Conservation (phyloP, 2,113 vertebrate genomes). For the Lanius collurio region DNA sequence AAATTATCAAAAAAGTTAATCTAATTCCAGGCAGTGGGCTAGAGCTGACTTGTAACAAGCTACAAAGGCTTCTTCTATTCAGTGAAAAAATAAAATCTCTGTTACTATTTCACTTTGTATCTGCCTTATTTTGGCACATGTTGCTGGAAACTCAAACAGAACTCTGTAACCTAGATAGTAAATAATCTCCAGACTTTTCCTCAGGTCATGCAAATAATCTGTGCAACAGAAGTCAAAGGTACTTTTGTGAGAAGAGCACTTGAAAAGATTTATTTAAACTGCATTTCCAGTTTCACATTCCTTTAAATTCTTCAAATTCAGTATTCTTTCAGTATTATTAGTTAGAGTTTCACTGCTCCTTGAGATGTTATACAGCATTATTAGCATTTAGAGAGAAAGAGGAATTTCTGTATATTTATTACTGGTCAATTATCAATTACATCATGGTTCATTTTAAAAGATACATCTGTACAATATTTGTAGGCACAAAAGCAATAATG, state of each 20-base stretch:
- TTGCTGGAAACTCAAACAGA: conserved; percentile 53
- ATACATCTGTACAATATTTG: background rate
- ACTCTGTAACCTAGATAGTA: conserved; percentile 4
- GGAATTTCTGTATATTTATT: background rate
- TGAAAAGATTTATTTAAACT: background rate
- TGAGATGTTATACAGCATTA: background rate
- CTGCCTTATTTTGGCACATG: conserved; percentile 25
- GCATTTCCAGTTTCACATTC: conserved; percentile 49
- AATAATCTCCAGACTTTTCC: conserved; percentile 50
- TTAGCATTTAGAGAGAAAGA: background rate
- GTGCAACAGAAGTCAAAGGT: conserved; percentile 24
- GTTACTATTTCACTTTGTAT: background rate
- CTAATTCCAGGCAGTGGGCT: background rate
- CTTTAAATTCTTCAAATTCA: conserved; percentile 1
- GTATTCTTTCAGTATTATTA: background rate
- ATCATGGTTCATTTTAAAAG: background rate
- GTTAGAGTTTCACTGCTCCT: background rate
- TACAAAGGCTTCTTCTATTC: conserved; percentile 12
- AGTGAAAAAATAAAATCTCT: background rate
- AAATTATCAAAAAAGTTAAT: background rate
- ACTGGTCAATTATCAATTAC: background rate
- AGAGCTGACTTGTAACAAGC: background rate
- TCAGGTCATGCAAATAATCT: conserved; percentile 22
- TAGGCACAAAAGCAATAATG: background rate
- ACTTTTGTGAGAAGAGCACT: conserved; percentile 48